Evolutionary conservation across 2,888 invertebrate genomes (phyloP), one percentile per base, ranked within the genome.

Genomic region (Metellina segmentata): DNA sequence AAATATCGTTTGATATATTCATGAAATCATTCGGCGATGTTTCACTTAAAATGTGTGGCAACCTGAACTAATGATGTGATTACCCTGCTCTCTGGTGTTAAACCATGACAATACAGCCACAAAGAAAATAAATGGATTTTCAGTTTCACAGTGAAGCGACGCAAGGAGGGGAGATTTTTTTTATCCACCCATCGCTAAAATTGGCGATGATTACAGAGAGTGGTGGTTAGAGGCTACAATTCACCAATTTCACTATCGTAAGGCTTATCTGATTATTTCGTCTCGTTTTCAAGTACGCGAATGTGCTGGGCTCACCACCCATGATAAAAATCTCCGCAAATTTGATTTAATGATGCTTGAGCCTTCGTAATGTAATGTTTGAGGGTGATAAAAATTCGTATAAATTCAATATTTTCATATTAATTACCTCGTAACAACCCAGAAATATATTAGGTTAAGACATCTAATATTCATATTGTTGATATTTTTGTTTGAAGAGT

Each of bases 121-220:
- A 16, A 0, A 16, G 79, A 72, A 79, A 90, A 90, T 85, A 71
- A 85, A 90, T 90, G 85, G 89, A 78, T 90, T 90, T 86, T 79
- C 51, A 13, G 72, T n/a, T 74, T 72, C 19, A n/a, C n/a, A n/a
- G 19, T 20, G 20, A 19, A 74, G 20, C 34, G 88, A 61, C 52
- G 74, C 70, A 51, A 20, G 20, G 20, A 34, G 13, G n/a, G 69
- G 20, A 6, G 6, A 1, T 9, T 61, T 49, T 79, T 78, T 70
- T 70, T 53, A 49, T 19, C 72, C n/a, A 51, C 53, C 20, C 19
- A 70, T 90, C 49, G 53, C 83, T 69, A 20, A 87, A 87, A 78
- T 82, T 61, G 79, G 49, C 82, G 83, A 82, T 87, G 87, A 91
- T 91, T 87, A 87, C 79, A 87, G 91, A 82, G 79, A 74, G 72